Conservation (phyloP, 2,888 invertebrate species). For the Macropis europaea region DNA sequence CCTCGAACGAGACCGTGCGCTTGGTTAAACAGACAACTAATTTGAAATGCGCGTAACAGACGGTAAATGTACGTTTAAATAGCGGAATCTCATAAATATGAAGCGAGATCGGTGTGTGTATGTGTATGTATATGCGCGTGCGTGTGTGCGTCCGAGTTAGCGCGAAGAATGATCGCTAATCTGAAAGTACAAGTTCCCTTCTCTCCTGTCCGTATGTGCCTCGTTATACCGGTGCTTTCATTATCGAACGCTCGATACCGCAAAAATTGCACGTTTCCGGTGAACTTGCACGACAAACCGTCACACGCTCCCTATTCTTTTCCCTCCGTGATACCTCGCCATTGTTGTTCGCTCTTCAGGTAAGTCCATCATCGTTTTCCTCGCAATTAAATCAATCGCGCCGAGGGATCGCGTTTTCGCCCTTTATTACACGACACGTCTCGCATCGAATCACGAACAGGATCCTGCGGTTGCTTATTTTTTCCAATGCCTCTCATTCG, state of each 20-base stretch:
- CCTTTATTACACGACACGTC: no score
- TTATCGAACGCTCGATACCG: not conserved
- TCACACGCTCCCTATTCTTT: not conserved
- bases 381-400: no score
- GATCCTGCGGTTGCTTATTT: no score
- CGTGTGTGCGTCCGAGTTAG: not conserved
- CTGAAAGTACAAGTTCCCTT: conserved; percentile 21
- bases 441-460: no score
- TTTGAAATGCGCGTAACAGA: conserved; percentile 3
- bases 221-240: not conserved
- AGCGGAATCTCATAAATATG: conserved; percentile 14
- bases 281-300: not conserved
- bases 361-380: no score
- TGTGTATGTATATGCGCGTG: not conserved
- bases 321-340: no score
- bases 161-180: conserved; percentile 1
- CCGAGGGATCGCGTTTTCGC: no score
- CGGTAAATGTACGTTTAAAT: conserved; percentile 9
- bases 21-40: not conserved
- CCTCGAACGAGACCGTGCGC: not conserved
- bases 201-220: no score
- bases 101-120: no score
- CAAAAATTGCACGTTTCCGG: conserved; percentile 2
- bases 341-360: no score
- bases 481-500: no score